Conservation (phyloP, 2,797 vertebrate genomes). For the Cichlasoma orientale region DNA sequence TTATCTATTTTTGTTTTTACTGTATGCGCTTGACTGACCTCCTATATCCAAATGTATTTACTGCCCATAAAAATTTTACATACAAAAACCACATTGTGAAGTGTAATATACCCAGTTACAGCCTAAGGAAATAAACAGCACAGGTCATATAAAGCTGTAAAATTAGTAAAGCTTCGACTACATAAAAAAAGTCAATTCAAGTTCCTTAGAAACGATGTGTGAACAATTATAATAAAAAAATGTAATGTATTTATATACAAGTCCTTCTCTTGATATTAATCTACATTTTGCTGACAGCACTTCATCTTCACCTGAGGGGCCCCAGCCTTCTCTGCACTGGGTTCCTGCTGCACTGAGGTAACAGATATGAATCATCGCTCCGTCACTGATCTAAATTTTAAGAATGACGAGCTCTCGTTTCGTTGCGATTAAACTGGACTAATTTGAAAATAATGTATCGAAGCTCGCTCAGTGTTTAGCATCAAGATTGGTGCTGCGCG, state of each 20-base stretch:
- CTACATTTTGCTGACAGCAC: background rate
- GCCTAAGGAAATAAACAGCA: background rate
- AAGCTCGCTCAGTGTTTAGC: constrained; percentile 9
- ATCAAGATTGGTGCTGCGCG: constrained; percentile 23
- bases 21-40: background rate
- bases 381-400: background rate
- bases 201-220: background rate
- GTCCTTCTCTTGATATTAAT: background rate
- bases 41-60: background rate
- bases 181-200: background rate
- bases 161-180: background rate
- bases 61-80: background rate
- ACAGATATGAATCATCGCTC: background rate
- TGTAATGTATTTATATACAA: background rate
- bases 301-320: background rate
- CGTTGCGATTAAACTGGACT: constrained; percentile 1
- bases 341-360: background rate
- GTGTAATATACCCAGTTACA: background rate
- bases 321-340: background rate
- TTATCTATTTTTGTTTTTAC: no score
- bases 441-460: constrained; percentile 37
- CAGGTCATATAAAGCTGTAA: background rate
- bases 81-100: background rate
- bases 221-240: background rate
- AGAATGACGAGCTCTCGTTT: background rate